Base-by-base conservation (phyloP, 2,797 vertebrate genomes). In the Australoheros facetus region DNA sequence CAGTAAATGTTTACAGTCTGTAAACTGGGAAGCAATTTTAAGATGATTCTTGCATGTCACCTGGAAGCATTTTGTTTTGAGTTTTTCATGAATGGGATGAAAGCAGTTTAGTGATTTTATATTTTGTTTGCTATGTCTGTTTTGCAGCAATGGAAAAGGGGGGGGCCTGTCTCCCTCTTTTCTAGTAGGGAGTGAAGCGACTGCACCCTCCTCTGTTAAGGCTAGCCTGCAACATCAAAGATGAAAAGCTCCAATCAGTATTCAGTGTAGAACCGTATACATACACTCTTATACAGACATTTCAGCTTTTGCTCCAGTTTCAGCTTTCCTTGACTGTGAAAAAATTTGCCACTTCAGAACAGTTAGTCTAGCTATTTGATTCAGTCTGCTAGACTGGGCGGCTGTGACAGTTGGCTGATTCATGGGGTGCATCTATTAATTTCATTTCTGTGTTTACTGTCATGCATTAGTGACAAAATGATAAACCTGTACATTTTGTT, bases 141-240 rank as follows among this genome's bases (percentile, higher is more conserved):
- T 92, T 91, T 91, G 86, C 72, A 85, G 89, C 89, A 89, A 81
- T 71, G 82, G 82, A 80, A 86, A 94, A 84, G 94, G 95, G 96
- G 96, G 97, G 96, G 95, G 96, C 96, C 96, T 96, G 96, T 86
- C 93, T 91, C 95, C 93, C 94, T 95, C 93, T 94, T 96, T 96
- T 96, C 90, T 97, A 97, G 97, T 97, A 97, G 96, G 97, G 97
- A 96, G 97, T 97, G 96, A 97, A 97, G 96, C 97, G 97, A 96
- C 96, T 97, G 97, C 95, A 96, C 95, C 97, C 97, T 97, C 97
- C 98, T 97, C 97, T 97, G 97, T 97, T 97, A 94, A 98, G 97
- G 97, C 97, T 97, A 97, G 97, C 97, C 98, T 98, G 98, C 96
- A 98, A 98, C 97, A 97, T 97, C 97, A 98, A 97, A 98, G 97